phyloP scores from a whole-genome alignment of 2,888 invertebrate species.

The Lordiphosa andalusiaca region DNA sequence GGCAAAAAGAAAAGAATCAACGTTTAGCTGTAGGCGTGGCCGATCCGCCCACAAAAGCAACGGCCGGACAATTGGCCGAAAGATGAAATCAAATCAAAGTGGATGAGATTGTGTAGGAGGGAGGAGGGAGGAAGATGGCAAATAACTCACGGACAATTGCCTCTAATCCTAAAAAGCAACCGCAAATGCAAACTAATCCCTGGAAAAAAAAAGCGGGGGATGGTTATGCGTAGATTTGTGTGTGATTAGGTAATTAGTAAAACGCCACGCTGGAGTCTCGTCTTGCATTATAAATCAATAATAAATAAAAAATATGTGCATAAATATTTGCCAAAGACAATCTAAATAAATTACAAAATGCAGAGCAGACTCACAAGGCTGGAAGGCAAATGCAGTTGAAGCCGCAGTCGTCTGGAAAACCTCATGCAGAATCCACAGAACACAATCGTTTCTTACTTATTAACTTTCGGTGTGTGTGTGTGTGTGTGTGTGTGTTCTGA shows the following conservation, averaged over 20 bases:
- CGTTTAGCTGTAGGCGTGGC: constrained; percentile 38
- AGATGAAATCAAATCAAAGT: constrained; percentile 61
- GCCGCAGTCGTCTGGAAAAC: constrained; percentile 51
- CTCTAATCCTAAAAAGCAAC: constrained; percentile 18
- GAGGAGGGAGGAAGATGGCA: neutral
- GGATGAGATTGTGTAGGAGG: neutral
- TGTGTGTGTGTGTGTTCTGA: neutral
- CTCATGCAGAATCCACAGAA: constrained; percentile 59
- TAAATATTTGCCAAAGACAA: constrained; percentile 67
- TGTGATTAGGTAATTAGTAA: constrained; percentile 57
- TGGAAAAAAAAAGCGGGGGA: neutral
- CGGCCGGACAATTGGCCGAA: constrained; percentile 48
- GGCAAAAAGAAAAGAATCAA: neutral
- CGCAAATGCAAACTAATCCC: constrained; percentile 32
- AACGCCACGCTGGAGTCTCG: constrained; percentile 1
- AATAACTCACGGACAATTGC: constrained; percentile 28
- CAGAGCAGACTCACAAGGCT: neutral
- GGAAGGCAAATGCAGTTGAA: constrained; percentile 25
- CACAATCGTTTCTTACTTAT: constrained; percentile 29
- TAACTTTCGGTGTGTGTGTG: constrained; percentile 28
- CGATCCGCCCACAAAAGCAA: constrained; percentile 5
- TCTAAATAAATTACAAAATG: constrained; percentile 64
- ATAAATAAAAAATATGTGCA: constrained; percentile 50
- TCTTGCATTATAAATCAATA: constrained; percentile 71
- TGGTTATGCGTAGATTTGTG: no score